Evolutionary conservation across 2,888 invertebrate genomes (phyloP), one percentile per base, ranked within the genome.

Genomic region (Pediacus dermestoides): DNA sequence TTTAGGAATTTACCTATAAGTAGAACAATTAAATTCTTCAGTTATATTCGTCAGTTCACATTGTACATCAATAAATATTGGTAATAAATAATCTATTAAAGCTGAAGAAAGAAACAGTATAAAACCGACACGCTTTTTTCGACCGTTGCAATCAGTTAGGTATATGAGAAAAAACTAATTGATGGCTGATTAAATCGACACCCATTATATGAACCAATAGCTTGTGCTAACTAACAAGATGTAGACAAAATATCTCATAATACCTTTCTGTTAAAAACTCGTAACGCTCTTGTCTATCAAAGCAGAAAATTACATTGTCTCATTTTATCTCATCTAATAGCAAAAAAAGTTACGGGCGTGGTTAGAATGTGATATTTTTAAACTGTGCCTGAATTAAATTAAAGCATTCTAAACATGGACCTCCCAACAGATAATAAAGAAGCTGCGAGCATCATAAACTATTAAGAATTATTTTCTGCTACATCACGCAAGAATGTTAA

Each of bases 301-400:
- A 63, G 53, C 63, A 61, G 61, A 64, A 66, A 66, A 66, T 66
- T 64, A 66, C 64, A 63, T 64, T 66, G 65, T 64, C 63, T 61
- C 58, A 55, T 61, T 61, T 61, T 50, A 57, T 62, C 53, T 54
- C 56, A 49, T 53, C 58, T 48, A 47, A 39, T 50, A 41, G 50
- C 52, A 56, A 53, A 51, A 54, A 54, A 41, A 35, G 27, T 27
- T 37, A 30, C 12, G 33, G 15, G 37, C 31, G 13, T 33, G 34
- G 18, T 50, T 44, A 56, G 60, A 53, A 49, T 46, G 60, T 57
- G 53, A 52, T 16, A 13, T 12, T 16, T 10, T 28, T 28, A 28
- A 28, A 21, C 9, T 26, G 10, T 30, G 16, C 9, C 28, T 18
- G 35, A 31, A 34, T 32, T 16, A 12, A 14, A 34, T 26, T 35